Evolutionary conservation across 2,888 invertebrate species (phyloP).

Genomic region (Neocrepidodera transversa): DNA sequence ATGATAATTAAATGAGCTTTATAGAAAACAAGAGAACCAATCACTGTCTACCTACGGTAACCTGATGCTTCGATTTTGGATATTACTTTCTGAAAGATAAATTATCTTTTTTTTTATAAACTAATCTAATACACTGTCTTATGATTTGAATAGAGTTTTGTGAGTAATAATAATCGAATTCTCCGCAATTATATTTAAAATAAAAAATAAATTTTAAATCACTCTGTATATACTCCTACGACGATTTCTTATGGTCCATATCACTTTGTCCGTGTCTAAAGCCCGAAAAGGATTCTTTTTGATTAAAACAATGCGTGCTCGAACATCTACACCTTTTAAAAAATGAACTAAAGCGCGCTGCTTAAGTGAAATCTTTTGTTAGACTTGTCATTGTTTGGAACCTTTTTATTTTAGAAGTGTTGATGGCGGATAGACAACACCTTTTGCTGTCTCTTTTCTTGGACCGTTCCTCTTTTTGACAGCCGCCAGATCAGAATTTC

Average conservation of each 20-base stretch:
- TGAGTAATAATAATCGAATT: no score
- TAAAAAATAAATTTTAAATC: no score
- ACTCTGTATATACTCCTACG: no score
- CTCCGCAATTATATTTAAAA: no score
- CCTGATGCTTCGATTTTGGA: background rate
- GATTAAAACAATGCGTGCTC: background rate
- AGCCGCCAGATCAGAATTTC: slow-evolving; percentile 2
- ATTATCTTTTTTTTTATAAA: background rate
- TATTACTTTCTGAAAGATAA: background rate
- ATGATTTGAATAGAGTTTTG: no score
- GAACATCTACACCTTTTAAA: background rate
- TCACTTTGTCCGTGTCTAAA: background rate
- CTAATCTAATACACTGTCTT: background rate
- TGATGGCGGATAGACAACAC: slow-evolving; percentile 5
- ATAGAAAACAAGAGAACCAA: slow-evolving; percentile 12
- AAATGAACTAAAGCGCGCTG: slow-evolving; percentile 10
- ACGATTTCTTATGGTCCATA: no score
- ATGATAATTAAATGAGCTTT: slow-evolving; percentile 27
- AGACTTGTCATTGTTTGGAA: slow-evolving; percentile 10
- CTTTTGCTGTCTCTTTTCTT: background rate
- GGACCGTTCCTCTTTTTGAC: background rate
- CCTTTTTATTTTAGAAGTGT: slow-evolving; percentile 7
- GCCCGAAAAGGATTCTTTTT: background rate
- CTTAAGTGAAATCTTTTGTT: slow-evolving; percentile 12
- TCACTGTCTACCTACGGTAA: slow-evolving; percentile 9